Conservation (phyloP, 2,797 vertebrate species). For the Masticophis lateralis region DNA sequence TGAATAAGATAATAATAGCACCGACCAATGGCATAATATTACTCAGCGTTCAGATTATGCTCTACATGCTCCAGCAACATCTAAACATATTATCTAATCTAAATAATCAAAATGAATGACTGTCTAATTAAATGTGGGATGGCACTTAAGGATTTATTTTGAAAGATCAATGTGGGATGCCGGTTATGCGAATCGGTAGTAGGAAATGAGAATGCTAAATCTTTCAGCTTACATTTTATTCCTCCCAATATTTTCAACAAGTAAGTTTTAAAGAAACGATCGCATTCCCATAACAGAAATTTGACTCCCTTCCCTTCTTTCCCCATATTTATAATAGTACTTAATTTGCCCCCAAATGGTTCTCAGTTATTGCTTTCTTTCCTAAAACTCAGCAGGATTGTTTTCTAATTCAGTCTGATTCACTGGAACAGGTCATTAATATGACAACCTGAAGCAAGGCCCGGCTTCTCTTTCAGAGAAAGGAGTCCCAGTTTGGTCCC, state of each 20-base stretch:
- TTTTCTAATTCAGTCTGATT: not conserved
- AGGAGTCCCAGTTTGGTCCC: not conserved
- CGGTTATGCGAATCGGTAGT: not conserved
- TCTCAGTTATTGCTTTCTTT: not conserved
- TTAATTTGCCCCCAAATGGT: not conserved
- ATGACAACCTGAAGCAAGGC: not conserved
- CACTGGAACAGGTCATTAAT: not conserved
- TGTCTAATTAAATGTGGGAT: not conserved
- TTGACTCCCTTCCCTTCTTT: not conserved
- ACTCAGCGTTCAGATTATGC: not conserved
- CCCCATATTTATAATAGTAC: not conserved
- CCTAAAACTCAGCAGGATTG: not conserved
- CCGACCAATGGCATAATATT: not conserved
- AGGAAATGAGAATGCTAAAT: slow-evolving; percentile 2
- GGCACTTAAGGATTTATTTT: not conserved
- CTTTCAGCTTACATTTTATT: not conserved
- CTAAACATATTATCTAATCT: slow-evolving; percentile 26
- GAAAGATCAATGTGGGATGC: slow-evolving; percentile 1
- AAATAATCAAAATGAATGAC: not conserved
- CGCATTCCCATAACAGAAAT: not conserved
- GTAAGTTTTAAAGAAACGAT: not conserved
- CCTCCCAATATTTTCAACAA: not conserved
- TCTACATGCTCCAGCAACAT: not conserved
- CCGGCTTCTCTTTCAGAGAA: not conserved
- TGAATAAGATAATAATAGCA: slow-evolving; percentile 12